phyloP scores from a whole-genome alignment of 2,797 vertebrate species.

The Rhinichthys osculus region DNA sequence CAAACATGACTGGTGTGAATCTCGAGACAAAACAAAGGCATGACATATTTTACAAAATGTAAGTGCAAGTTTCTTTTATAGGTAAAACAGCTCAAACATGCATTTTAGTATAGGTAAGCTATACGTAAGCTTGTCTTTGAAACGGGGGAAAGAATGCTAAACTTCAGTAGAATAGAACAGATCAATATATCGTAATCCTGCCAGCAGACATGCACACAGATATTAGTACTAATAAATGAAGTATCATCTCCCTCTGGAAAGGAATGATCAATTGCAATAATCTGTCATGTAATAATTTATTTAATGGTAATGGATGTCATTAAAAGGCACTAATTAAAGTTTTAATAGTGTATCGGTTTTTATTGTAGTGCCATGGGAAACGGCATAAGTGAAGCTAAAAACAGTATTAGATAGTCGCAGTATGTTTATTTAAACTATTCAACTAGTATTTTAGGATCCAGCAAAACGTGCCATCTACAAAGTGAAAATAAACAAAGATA shows the following conservation, averaged over 20 bases:
- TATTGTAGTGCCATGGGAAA: neutral
- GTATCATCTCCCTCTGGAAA: neutral
- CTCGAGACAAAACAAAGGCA: too few relatives aligned
- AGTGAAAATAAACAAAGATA: conserved; percentile 2
- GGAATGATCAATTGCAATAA: neutral
- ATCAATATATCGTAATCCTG: conserved; percentile 17
- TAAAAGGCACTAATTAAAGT: neutral
- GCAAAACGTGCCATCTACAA: neutral
- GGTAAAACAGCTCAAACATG: too few relatives aligned
- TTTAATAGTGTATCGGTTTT: neutral
- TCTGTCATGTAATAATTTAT: conserved; percentile 6
- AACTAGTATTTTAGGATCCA: conserved; percentile 10
- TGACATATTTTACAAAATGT: too few relatives aligned
- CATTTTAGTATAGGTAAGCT: too few relatives aligned
- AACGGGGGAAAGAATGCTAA: neutral
- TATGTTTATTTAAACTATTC: neutral
- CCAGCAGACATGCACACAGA: neutral
- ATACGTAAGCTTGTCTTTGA: too few relatives aligned
- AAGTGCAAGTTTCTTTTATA: too few relatives aligned
- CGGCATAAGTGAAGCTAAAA: neutral
- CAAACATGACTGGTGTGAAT: too few relatives aligned
- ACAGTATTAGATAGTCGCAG: neutral
- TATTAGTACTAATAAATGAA: neutral
- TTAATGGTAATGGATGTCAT: conserved; percentile 16
- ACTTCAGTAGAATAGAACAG: neutral